A percentile compares a stretch with the other conserved stretches of the same genome.
phyloP scores from a whole-genome alignment of 1,140 invertebrate species.

The Bombus affinis region DNA sequence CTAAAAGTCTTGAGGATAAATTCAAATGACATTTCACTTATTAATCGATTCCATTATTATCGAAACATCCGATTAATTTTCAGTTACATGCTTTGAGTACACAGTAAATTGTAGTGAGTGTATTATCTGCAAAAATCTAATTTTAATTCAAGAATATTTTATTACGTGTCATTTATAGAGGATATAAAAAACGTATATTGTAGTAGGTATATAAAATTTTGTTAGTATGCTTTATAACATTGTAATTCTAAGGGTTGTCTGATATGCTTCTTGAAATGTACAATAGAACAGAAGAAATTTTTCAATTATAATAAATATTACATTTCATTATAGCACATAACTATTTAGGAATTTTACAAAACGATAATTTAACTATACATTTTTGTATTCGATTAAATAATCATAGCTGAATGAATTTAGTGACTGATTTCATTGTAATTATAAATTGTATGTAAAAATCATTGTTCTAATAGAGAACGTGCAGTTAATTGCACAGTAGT shows the following conservation, averaged over 20 bases:
- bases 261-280: not conserved
- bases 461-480: not conserved
- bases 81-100: not conserved
- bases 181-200: not conserved
- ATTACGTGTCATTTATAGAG: not conserved
- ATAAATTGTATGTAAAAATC: conserved; percentile 7
- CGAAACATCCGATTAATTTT: not conserved
- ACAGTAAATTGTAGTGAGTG: not conserved
- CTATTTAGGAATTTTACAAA: not conserved
- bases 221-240: not conserved
- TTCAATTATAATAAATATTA: not conserved
- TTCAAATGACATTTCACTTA: not conserved
- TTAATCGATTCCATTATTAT: not conserved
- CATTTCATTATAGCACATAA: not conserved
- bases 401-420: conserved; percentile 18
- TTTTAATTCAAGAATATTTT: not conserved
- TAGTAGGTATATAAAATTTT: not conserved
- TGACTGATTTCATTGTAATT: not conserved
- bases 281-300: not conserved
- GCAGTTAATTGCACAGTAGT: not conserved
- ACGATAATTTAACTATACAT: not conserved
- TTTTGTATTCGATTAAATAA: conserved; percentile 2
- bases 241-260: not conserved
- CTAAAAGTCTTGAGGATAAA: too few species aligned
- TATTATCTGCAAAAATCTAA: not conserved